Evolutionary conservation across 2,797 vertebrate genomes (phyloP), one percentile per base, ranked within the genome.

Genomic region (Xenentodon cancila): DNA sequence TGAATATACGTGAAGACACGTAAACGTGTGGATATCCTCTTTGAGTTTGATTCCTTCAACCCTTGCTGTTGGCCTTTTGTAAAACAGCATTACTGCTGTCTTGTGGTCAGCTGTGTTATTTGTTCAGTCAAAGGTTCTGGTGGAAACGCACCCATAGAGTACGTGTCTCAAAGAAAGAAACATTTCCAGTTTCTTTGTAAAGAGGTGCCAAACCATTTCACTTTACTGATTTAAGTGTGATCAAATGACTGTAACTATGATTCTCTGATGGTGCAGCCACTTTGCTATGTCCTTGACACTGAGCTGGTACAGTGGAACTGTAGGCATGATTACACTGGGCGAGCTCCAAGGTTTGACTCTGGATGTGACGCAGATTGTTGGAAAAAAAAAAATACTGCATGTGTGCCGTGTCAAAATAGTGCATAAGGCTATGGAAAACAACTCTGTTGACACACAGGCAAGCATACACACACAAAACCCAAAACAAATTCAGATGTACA

Each of bases 321-420:
- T 63, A 69, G 6, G 48, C 61, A 42, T 70, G 79, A 73, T 81
- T 81, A 74, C 64, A 70, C 75, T 82, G 74, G 79, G 59, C 44
- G 7, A 47, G 73, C 64, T 76, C 79, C 77, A 77, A 77, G 65
- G 79, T 75, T 56, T 56, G 40, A 68, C 20, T 57, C 71, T 53
- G 43, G 55, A 76, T 62, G 60, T 62, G 64, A 69, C 68, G 45
- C 53, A 19, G 30, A 64, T 34, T 25, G 63, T 55, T 77, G 68
- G 47, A 55, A 44, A 55, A 40, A 55, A 40, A 40, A 50, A 43
- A 37, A 34, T 32, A 48, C 22, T 51, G 48, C 37, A 9, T 37
- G 53, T 71, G 59, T 56, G 69, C 55, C 20, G 15, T 0, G 18
- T 65, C 59, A 71, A 68, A 76, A 71, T 60, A 59, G 75, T 19